Evolutionary conservation across 2,888 invertebrate species (phyloP).

Genomic region (Drosophila nr. medialis): DNA sequence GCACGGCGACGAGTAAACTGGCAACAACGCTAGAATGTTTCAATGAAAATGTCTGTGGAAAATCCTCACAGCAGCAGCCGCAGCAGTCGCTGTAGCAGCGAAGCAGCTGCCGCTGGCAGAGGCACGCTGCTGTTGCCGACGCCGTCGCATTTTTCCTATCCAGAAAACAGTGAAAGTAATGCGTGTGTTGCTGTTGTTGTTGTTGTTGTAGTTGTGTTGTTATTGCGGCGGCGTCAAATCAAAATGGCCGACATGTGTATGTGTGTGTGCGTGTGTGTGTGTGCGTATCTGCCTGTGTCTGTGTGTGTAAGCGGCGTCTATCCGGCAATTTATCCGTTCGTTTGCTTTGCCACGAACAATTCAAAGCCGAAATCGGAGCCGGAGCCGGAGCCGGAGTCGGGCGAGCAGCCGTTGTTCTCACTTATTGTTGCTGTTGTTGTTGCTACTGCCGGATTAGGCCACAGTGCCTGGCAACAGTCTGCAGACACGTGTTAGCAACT

Average conservation of each 20-base stretch:
- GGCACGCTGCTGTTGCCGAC: slow-evolving; percentile 5
- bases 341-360: slow-evolving; percentile 20
- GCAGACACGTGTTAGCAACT: background rate
- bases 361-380: slow-evolving; percentile 32
- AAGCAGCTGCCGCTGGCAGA: slow-evolving; percentile 24
- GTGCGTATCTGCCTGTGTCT: background rate
- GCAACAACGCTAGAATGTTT: slow-evolving; percentile 55
- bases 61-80: slow-evolving; percentile 48
- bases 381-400: slow-evolving; percentile 31
- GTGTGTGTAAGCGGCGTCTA: slow-evolving; percentile 54
- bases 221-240: slow-evolving; percentile 54
- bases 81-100: slow-evolving; percentile 23
- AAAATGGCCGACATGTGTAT: slow-evolving; percentile 56
- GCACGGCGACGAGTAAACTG: slow-evolving; percentile 77
- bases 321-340: slow-evolving; percentile 65
- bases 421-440: slow-evolving; percentile 9
- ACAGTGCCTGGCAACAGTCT: slow-evolving; percentile 33
- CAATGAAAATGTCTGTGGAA: slow-evolving; percentile 74
- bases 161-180: slow-evolving; percentile 67
- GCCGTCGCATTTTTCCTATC: slow-evolving; percentile 60
- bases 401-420: slow-evolving; percentile 18
- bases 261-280: slow-evolving; percentile 8
- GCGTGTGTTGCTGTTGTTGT: slow-evolving; percentile 20
- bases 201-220: slow-evolving; percentile 28
- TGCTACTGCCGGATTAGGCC: slow-evolving; percentile 17